Evolutionary conservation across 2,113 vertebrate genomes (phyloP), one percentile per base, ranked within the genome.

Genomic region (Vulpes ferrilata): DNA sequence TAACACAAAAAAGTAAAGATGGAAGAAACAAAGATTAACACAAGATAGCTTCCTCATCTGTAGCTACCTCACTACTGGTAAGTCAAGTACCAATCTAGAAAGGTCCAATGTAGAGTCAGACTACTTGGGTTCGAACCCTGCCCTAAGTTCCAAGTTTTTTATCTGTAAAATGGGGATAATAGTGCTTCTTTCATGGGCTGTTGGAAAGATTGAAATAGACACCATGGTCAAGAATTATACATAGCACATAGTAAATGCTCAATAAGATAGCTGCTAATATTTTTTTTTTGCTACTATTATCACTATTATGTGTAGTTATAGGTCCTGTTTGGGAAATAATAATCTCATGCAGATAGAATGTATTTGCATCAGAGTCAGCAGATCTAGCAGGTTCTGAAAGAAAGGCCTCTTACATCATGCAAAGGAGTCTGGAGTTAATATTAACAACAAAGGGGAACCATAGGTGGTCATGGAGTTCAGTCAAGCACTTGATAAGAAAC

Each of bases 121-220:
- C 16, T 74, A 67, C 17, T 11, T 93, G 32, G 3, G 19, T 87
- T 85, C 38, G 16, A 84, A 78, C 82, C 62, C 60, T 51, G 27
- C 71, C 64, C n/a, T 62, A 87, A 87, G 51, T 90, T 89, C 64
- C 22, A 88, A 30, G n/a, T 88, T 94, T 43, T 55, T 96, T 5
- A 80, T 82, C 17, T 74, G 15, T 55, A 81, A 93, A 87, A 65
- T 76, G 73, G 5, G n/a, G 32, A 57, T 53, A 60, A 78, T 11
- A 85, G 19, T 35, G 64, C 27, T 92, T 82, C 64, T 19, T 92
- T 55, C 30, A 51, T 30, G 59, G 79, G 7, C 10, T 89, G 11
- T 60, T 83, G 71, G 59, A n/a, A 78, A n/a, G n/a, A 88, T 69
- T 83, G 76, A 94, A 81, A 73, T 2, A 86, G 30, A 87, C 38